phyloP scores from a whole-genome alignment of 2,797 vertebrate genomes.

The Varecia variegata region DNA sequence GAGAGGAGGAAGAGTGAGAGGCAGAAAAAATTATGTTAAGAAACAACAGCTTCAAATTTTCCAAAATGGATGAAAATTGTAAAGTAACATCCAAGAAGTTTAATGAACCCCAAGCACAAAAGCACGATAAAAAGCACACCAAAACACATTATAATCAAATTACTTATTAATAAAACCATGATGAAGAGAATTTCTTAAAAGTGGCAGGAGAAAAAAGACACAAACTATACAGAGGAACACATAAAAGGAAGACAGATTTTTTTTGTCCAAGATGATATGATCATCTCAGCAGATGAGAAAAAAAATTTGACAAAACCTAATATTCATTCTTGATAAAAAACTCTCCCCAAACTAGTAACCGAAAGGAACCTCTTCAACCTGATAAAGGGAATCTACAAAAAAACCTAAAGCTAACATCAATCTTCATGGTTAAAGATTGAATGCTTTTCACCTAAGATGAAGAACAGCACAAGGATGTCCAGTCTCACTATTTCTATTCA shows the following conservation, averaged over 20 bases:
- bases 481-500: background rate
- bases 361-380: background rate
- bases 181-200: slow-evolving; percentile 18
- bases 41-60: background rate
- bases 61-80: background rate
- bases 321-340: background rate
- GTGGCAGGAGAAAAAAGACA: background rate
- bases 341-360: background rate
- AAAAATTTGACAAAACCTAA: background rate
- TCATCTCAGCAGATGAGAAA: background rate
- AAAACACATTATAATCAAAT: background rate
- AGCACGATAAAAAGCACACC: background rate
- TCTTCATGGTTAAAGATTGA: background rate
- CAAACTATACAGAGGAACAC: background rate
- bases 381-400: background rate
- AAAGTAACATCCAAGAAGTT: background rate
- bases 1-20: background rate
- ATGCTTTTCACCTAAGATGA: background rate
- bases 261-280: background rate
- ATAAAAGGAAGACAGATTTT: background rate
- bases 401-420: background rate
- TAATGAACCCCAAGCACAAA: background rate
- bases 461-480: background rate
- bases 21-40: background rate
- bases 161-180: background rate